Evolutionary conservation across 2,797 vertebrate genomes (phyloP).

Genomic region (Hapalemur alaotrensis): DNA sequence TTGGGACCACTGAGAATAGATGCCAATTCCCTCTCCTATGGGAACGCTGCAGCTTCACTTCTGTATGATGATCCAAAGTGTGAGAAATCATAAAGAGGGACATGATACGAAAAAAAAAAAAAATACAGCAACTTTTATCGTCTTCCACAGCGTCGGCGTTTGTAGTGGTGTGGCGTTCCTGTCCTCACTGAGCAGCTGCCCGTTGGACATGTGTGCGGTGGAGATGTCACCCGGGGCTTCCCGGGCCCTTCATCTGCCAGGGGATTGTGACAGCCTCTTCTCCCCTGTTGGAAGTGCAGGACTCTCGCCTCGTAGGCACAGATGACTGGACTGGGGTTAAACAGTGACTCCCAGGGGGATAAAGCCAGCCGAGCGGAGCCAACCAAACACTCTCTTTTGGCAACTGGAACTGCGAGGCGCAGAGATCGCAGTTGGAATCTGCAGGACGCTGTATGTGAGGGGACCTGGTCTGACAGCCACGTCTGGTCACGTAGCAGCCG

Average conservation of each 20-base stretch:
- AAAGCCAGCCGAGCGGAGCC: not conserved
- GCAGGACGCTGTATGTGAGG: accelerated
- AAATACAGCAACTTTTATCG: accelerated
- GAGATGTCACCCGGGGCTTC: not conserved
- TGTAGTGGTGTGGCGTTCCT: not conserved
- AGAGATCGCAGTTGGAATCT: not conserved
- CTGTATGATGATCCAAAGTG: not conserved
- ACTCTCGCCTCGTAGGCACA: not conserved
- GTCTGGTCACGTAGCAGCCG: accelerated
- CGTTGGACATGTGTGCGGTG: accelerated
- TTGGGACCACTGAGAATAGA: not conserved
- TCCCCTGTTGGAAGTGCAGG: not conserved
- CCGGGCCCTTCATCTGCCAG: accelerated
- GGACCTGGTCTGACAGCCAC: accelerated
- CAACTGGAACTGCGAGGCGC: not conserved
- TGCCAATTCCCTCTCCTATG: too few relatives aligned
- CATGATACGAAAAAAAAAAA: not conserved
- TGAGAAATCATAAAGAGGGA: not conserved
- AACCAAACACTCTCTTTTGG: not conserved
- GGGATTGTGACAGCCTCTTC: too few relatives aligned
- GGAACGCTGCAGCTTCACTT: too few relatives aligned
- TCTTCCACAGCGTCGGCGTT: accelerated
- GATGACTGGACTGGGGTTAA: not conserved
- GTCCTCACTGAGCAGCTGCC: not conserved
- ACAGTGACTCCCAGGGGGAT: accelerated